A percentile compares a stretch with the other conserved stretches of the same genome.
Conservation (phyloP, 2,797 vertebrate genomes). For the Moxostoma hubbsi region DNA sequence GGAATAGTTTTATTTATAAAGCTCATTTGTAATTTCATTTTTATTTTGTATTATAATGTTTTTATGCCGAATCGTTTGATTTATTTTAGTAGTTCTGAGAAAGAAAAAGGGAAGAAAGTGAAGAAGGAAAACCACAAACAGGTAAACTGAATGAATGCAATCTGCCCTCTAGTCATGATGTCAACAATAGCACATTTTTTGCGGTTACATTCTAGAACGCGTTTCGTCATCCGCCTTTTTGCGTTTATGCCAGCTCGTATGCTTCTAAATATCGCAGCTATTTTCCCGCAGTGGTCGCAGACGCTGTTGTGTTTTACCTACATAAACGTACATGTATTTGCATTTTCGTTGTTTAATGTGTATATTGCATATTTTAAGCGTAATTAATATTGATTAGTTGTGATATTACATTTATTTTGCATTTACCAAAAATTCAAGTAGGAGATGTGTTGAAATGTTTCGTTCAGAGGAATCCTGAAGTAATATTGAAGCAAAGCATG, state of each 20-base stretch:
- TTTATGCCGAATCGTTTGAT: no score
- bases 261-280: background rate
- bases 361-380: no score
- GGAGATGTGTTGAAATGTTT: no score
- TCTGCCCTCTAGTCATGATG: background rate
- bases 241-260: background rate
- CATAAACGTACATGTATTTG: no score
- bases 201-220: background rate
- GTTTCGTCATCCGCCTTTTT: background rate
- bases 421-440: no score
- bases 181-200: background rate
- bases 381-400: no score
- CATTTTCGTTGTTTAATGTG: no score
- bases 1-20: constrained; percentile 1
- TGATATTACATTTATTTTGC: no score
- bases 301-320: no score
- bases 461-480: no score
- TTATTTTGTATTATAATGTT: no score
- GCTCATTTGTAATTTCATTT: background rate
- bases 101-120: background rate
- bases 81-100: background rate
- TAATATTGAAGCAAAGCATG: background rate
- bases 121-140: background rate
- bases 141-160: constrained; percentile 11
- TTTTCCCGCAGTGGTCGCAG: background rate